Conservation (phyloP, 2,888 invertebrate genomes). For the Epicampocera succincta region DNA sequence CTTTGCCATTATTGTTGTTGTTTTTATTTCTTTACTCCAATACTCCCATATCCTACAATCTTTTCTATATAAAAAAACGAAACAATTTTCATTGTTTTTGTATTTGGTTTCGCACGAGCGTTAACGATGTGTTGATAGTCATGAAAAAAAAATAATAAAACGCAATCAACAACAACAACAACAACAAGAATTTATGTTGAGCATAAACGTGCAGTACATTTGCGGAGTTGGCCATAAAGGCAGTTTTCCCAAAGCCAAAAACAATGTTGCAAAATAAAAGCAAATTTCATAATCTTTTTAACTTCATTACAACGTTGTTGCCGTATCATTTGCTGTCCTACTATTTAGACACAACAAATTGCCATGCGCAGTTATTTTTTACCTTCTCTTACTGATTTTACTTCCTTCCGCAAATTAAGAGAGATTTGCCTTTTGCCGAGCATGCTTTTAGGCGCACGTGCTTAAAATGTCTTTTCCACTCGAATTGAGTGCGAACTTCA, state of each 20-base stretch:
- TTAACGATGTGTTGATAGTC: constrained; percentile 71
- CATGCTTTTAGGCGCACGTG: constrained; percentile 60
- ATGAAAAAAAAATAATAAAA: constrained; percentile 27
- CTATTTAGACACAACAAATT: not conserved
- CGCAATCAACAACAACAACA: too few relatives aligned
- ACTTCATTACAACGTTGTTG: constrained; percentile 32
- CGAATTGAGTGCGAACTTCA: constrained; percentile 24
- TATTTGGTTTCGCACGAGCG: constrained; percentile 66
- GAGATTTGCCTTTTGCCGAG: constrained; percentile 9
- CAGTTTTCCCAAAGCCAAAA: constrained; percentile 23
- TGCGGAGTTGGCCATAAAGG: constrained; percentile 31
- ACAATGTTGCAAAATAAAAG: constrained; percentile 10
- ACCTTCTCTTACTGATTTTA: not conserved
- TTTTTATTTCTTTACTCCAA: constrained; percentile 1
- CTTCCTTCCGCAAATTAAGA: constrained; percentile 49
- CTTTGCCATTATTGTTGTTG: constrained; percentile 66
- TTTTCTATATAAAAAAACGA: not conserved
- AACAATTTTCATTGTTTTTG: constrained; percentile 28
- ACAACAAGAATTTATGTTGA: constrained; percentile 27
- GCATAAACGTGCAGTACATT: constrained; percentile 26
- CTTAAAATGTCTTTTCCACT: constrained; percentile 6
- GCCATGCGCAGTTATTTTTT: constrained; percentile 22
- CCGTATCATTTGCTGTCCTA: not conserved
- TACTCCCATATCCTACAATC: not conserved
- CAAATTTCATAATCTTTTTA: constrained; percentile 4